Evolutionary conservation across 2,113 vertebrate genomes (phyloP), one percentile per base, ranked within the genome.

Genomic region (Vombatus ursinus): DNA sequence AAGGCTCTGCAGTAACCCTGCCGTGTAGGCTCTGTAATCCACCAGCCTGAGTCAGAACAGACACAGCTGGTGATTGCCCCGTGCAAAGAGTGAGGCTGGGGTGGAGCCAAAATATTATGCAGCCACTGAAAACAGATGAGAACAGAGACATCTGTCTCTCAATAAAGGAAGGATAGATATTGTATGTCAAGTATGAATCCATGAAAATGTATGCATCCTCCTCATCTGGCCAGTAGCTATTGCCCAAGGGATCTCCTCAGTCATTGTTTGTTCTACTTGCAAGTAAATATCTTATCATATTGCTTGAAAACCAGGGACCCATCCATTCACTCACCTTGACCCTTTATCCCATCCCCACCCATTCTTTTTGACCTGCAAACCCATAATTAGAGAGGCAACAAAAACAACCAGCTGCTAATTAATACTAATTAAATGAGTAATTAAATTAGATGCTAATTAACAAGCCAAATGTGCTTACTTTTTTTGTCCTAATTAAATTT

Each of bases 351-450:
- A 49, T 95, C 92, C 95, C 95, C 91, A 92, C 57, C 92, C 91
- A 93, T 97, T 95, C 96, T 96, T 96, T 94, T 93, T 94, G 93
- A 96, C 97, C 97, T 97, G 77, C 91, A 96, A 96, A 95, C 95
- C 92, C 94, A 95, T 96, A 93, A 97, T 97, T 97, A 98, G 92
- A 16, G 51, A 96, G 93, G 95, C 94, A 96, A 95, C 95, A 97
- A 96, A 97, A 97, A 95, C 95, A 95, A 95, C n/a, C 25, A 94
- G 94, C 94, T 95, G 93, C 94, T 97, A 97, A 98, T 98, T 97
- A 96, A 96, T 96, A 96, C 96, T 96, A 96, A 98, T 97, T 98
- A 97, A 95, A 90, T 93, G 77, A 94, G 47, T 84, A 95, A 95
- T 96, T 97, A 96, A 95, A 96, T 93, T 94, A 96, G 97, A 95